Percentiles rank a stretch among this genome's conserved stretches.
Evolutionary conservation across 2,797 vertebrate species (phyloP).

Genomic region (Schizopygopsis pylzovi): DNA sequence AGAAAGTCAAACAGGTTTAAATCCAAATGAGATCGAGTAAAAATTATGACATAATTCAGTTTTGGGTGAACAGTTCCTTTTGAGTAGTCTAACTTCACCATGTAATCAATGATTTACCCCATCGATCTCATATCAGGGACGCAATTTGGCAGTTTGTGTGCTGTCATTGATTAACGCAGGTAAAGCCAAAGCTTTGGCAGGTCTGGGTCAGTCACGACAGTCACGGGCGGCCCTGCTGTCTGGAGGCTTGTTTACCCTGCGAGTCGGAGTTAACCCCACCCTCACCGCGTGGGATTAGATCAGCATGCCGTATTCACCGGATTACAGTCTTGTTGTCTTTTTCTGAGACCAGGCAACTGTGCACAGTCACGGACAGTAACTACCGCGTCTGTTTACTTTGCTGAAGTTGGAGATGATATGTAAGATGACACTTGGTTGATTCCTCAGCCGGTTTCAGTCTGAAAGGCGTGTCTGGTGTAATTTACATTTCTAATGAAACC

Average conservation of each 20-base stretch:
- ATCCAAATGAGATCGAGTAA: background rate
- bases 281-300: conserved; percentile 43
- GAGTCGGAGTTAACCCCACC: conserved; percentile 49
- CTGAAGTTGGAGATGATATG: conserved; percentile 7
- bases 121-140: background rate
- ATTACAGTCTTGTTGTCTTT: conserved; percentile 43
- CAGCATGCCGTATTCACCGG: conserved; percentile 34
- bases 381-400: conserved; percentile 26
- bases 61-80: background rate
- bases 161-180: conserved; percentile 36
- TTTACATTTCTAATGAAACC: conserved; percentile 15
- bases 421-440: background rate
- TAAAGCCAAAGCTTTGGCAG: background rate
- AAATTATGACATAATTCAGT: background rate
- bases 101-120: background rate
- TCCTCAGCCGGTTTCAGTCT: conserved; percentile 14
- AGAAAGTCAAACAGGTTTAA: background rate
- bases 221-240: conserved; percentile 9
- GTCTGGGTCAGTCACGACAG: conserved; percentile 11
- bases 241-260: conserved; percentile 49
- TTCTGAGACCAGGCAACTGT: conserved; percentile 15
- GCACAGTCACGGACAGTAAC: conserved; percentile 1
- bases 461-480: conserved; percentile 24
- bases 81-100: background rate
- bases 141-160: background rate